These are phyloP conservation scores for Typhlichthys subterraneus DNA, from an alignment of 2,797 vertebrate genomes.

Conservation along the genomic window DNA sequence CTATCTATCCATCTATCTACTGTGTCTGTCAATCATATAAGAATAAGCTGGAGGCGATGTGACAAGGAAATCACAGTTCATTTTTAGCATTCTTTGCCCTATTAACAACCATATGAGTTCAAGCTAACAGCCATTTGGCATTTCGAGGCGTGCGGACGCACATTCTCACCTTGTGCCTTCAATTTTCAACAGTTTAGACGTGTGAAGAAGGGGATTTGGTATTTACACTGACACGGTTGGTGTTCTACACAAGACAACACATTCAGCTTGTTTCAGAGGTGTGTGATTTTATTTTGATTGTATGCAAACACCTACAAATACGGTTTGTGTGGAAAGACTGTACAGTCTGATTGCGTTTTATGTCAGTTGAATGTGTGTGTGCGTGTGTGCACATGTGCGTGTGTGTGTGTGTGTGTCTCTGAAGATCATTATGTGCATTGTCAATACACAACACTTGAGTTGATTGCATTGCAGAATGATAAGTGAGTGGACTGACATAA, in stretches of 20 bases:
- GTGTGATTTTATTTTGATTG: too few species aligned
- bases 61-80: slow-evolving; percentile 8
- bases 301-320: not conserved
- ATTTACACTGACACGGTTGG: slow-evolving; percentile 2
- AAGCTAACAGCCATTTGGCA: slow-evolving; percentile 5
- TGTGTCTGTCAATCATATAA: not conserved
- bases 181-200: slow-evolving; percentile 7
- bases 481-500: too few species aligned
- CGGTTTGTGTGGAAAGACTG: not conserved
- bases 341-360: too few species aligned
- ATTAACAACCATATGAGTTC: slow-evolving; percentile 5
- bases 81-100: slow-evolving; percentile 11
- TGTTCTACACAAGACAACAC: not conserved
- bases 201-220: slow-evolving; percentile 3
- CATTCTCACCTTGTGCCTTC: not conserved
- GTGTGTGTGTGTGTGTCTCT: slow-evolving; percentile 9
- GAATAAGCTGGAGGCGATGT: slow-evolving; percentile 1
- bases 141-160: not conserved
- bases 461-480: too few species aligned
- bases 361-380: slow-evolving; percentile 8
- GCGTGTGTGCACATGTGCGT: not conserved
- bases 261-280: too few species aligned
- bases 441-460: too few species aligned
- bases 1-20: too few species aligned
- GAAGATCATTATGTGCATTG: not conserved